Base-by-base conservation (phyloP, 2,888 invertebrate genomes). In the Synergus japonicus region DNA sequence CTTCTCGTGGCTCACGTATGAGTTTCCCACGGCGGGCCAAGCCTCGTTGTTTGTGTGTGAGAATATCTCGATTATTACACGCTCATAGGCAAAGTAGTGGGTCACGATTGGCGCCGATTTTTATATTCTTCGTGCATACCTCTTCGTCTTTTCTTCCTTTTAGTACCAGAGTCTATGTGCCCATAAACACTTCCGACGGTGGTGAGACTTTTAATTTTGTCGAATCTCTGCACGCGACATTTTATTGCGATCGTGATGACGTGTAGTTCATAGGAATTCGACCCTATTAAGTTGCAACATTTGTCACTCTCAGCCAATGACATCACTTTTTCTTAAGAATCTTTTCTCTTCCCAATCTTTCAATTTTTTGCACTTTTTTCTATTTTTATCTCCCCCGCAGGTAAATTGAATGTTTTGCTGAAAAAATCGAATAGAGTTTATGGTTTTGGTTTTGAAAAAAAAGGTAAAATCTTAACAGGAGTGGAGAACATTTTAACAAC, bases 1-100 rank as follows among this genome's bases (percentile, higher is more conserved):
- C 82, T 82, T 82, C 82, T 84, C 79, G 73, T 80, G 82, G 83
- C 90, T 91, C 92, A 92, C 92, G 92, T 92, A 90, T 91, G 88
- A 89, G 89, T 91, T 92, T 92, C 92, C 92, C 92, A 92, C 92
- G 92, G 88, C 88, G 89, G 87, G 88, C 88, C 88, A 88, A 69
- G 69, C 37, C 37, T 69, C 29, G 29, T n/a, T 73, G 29, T 10
- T n/a, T 73, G 77, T 80, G 83, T 86, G 90, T 90, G 91, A 89
- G 91, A 91, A 91, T 91, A 90, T 89, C 86, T 85, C 86, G 88
- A 89, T 91, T 90, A 91, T 91, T 90, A 91, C 89, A 88, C 87
- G 88, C 85, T 87, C 88, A 87, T 89, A 89, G 90, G 88, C 86
- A 88, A 89, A 84, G 84, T 86, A 82, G 80, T 84, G n/a, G 73